Base-by-base conservation (phyloP, 2,888 invertebrate species). In the Eilema caniola region DNA sequence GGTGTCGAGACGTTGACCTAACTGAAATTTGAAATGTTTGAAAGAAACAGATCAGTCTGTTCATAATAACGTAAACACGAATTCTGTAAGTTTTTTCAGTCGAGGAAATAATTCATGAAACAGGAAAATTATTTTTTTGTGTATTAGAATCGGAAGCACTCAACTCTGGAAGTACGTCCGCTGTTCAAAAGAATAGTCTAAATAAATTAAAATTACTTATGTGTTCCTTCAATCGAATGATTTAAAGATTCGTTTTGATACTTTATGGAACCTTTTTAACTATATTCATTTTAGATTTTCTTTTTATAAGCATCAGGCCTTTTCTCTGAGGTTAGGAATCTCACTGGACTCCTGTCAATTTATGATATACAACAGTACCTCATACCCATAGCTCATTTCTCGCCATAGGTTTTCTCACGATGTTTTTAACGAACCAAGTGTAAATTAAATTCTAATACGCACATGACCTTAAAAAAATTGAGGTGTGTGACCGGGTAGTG, bases 21-120 rank as follows among this genome's bases (percentile, higher is more conserved):
- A 28, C 66, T 24, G 25, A 57, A 56, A 57, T 69, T 72, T 47
- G 70, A 63, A 70, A 73, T 69, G 57, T 62, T 72, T 65, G 63
- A 63, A 69, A 67, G 61, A 31, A 71, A 64, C 41, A 16, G 25
- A 47, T 64, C 25, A 47, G 65, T 65, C 65, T 47, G 59, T 66
- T 60, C 25, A 28, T 53, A 23, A 57, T 56, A 56, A 33, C 4
- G 20, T 53, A 64, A 62, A 62, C 41, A 62, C 41, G 23, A 33
- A 47, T 47, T 47, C 47, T 47, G 20, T 47, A 47, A 47, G 47
- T 47, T 20, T 47, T 41, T 47, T 47, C 20, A 20, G 16, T 16
- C 47, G 47, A 14, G 16, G 1, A 47, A 47, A 47, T 47, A 47
- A 47, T 47, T 47, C 20, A 47, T 47, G 47, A 5, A 47, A 47